Base-by-base conservation (phyloP, 2,888 invertebrate species). In the Schizotus pectinicornis region DNA sequence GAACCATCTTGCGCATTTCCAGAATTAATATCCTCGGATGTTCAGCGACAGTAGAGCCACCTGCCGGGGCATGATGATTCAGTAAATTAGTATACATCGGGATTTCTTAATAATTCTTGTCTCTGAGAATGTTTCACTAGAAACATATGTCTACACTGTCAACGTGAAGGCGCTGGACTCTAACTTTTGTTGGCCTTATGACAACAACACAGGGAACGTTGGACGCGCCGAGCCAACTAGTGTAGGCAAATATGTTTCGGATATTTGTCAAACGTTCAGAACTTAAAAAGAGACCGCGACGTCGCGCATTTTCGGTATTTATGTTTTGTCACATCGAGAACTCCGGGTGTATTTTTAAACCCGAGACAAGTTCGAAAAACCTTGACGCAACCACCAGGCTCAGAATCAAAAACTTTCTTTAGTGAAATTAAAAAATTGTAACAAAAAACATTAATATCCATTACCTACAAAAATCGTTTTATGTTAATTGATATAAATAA, bases 71-170 rank as follows among this genome's bases (percentile, higher is more conserved):
- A 64, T 68, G 70, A 70, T 73, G 74, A 75, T 76, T 72, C 72
- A 74, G 68, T 74, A 76, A 76, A 76, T 75, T 75, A 75, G 74
- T 73, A 69, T 70, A 69, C 71, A 69, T 71, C 68, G 63, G 70
- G 70, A 74, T 74, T 75, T 74, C 74, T 73, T 73, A 74, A 74
- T 74, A 74, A 71, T 73, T 73, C 74, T 74, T 74, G 70, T 73
- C 71, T 67, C 65, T 63, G 67, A 61, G 66, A 69, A 71, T 73
- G 68, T 67, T 67, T 63, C 63, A 67, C 65, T 50, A 52, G 49
- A 22, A 60, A 67, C 73, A 69, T 71, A 69, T 71, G 72, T 70
- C 69, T 70, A 63, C 70, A 67, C 71, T 70, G 70, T 71, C 69
- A 67, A 62, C 70, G 65, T 60, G 52, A 66, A 64, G 61, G 64